Evolutionary conservation across 2,113 vertebrate species (phyloP).

Genomic region (Sitta europaea): DNA sequence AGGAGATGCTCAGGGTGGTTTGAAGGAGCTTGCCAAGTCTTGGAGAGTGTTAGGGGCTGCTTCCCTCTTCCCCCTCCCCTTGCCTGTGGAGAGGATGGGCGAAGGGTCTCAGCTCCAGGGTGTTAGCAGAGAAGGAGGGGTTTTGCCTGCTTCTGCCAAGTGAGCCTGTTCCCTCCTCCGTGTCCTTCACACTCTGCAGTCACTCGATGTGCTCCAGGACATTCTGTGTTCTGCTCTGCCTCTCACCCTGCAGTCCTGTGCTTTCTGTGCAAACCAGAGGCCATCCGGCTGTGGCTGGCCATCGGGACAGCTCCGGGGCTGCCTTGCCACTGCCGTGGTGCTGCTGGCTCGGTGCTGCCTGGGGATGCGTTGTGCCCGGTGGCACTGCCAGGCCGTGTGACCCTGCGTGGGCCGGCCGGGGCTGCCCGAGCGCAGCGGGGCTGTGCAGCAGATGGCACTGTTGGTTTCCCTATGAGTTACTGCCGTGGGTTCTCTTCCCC

Average conservation of each 20-base stretch:
- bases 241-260: not conserved
- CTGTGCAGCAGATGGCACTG: conserved; percentile 57
- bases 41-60: not conserved
- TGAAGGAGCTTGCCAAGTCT: not conserved
- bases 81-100: not conserved
- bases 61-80: not conserved
- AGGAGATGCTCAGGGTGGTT: not conserved
- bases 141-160: not conserved
- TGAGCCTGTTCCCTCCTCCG: not conserved
- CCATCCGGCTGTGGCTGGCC: not conserved
- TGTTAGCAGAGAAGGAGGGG: not conserved
- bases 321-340: fast-evolving
- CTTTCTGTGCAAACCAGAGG: not conserved
- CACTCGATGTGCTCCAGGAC: not conserved
- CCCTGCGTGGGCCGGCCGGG: not conserved
- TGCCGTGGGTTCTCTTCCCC: not conserved
- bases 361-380: fast-evolving
- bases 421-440: not conserved
- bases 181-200: not conserved
- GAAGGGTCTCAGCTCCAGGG: not conserved
- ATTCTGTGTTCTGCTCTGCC: not conserved
- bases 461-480: not conserved
- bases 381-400: not conserved
- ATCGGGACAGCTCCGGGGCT: not conserved
- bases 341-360: not conserved